Evolutionary conservation across 2,797 vertebrate species (phyloP), one percentile per base, ranked within the genome.

Genomic region (Parotocinclus haroldoi): DNA sequence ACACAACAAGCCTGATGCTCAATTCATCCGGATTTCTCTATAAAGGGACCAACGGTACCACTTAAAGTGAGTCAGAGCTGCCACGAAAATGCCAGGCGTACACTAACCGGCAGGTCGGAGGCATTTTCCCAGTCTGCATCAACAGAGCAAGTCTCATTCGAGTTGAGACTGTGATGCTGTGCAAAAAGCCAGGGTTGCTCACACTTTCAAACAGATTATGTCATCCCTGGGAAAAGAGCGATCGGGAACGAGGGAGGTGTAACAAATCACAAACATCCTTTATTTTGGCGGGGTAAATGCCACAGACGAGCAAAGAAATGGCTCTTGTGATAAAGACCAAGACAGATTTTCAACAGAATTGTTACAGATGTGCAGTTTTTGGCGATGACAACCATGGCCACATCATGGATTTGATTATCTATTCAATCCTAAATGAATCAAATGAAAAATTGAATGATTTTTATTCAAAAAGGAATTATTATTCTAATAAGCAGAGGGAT

Each of bases 161-260:
- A 2, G 27, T 27, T 27, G 2, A 27, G 27, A 27, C 27, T 27
- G 27, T 27, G 27, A 27, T 27, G 27, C 27, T 27, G 27, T 27
- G 27, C 27, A 27, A 27, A 27, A 27, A 27, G 40, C 61, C 55
- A 46, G 19, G 38, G 55, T 61, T 64, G 63, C 46, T 68, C 59
- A 57, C 54, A 66, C 52, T 59, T 71, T 76, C 66, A 73, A 66
- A 66, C 66, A 61, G 69, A 73, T 78, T 73, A 75, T 72, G 69
- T 78, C 69, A 78, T 75, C 69, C 45, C 59, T 60, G 59, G 50
- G 68, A 63, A 72, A 58, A 66, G 68, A 63, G 71, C 49, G 38
- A 58, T 55, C 56, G 52, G 51, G 62, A 27, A 27, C 54, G 57
- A 55, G 9, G 51, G 57, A 42, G 42, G 61, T 51, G 55, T 37